These are phyloP conservation scores for Heliconius hewitsoni DNA, from an alignment of 1,140 invertebrate species.

Conservation along the genomic window DNA sequence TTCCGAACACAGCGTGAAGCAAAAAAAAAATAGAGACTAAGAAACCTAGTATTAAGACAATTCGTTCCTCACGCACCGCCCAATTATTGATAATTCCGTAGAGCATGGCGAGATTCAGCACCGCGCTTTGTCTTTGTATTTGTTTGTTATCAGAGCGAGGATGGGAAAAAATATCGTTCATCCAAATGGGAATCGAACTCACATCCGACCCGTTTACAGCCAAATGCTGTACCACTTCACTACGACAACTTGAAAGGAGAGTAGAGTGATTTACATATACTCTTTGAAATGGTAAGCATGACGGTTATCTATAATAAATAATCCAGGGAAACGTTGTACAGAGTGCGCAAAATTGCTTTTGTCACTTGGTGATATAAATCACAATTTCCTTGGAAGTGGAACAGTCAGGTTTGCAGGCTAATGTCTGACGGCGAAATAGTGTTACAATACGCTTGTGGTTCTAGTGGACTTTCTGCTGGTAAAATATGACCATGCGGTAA, in stretches of 20 bases:
- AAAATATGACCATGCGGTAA: neutral
- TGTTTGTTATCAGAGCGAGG: no score
- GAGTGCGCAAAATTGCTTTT: neutral
- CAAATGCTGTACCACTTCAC: no score
- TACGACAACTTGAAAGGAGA: neutral
- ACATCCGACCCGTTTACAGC: no score
- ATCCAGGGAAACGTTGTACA: neutral
- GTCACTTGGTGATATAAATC: neutral
- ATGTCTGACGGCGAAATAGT: neutral
- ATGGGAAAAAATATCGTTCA: no score
- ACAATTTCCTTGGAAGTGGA: neutral
- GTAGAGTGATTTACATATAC: neutral
- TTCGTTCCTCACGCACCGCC: no score
- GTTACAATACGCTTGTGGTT: neutral
- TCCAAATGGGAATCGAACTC: no score
- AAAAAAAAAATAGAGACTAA: no score
- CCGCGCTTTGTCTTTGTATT: no score
- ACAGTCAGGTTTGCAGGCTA: neutral
- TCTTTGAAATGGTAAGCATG: neutral
- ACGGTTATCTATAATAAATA: neutral
- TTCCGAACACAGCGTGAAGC: no score
- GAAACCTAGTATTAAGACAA: no score
- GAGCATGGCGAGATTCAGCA: no score
- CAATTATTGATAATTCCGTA: no score
- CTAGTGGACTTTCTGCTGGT: neutral